These are phyloP conservation scores for Sturnus vulgaris DNA, from an alignment of 2,113 vertebrate species.

Conservation along the genomic window DNA sequence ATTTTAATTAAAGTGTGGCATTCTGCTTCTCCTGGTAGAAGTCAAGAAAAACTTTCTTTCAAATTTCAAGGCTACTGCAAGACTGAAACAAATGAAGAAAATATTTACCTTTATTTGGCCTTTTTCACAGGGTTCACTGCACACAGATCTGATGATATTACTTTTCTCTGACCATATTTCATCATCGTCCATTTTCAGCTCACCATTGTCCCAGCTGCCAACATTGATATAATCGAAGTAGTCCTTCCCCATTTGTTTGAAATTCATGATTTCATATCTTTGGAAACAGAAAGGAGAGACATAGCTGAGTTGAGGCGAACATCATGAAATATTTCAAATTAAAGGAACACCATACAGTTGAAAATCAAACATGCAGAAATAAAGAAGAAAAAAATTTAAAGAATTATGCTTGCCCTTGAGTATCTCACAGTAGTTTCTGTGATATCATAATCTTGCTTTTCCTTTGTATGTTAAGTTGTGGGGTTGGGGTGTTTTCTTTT, in stretches of 20 bases:
- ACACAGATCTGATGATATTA: conserved; percentile 89
- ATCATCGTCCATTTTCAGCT: conserved; percentile 92
- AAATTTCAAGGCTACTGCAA: background rate
- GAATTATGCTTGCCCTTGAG: background rate
- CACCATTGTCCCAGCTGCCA: conserved; percentile 96
- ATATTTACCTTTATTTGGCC: conserved; percentile 93
- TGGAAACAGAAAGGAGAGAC: conserved; percentile 47
- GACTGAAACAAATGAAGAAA: background rate
- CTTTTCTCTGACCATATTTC: conserved; percentile 94
- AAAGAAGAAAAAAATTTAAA: background rate
- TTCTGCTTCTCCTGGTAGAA: background rate
- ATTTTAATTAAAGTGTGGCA: background rate
- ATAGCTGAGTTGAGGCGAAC: background rate
- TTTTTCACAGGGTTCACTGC: conserved; percentile 97
- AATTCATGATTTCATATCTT: conserved; percentile 99
- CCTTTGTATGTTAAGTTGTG: background rate
- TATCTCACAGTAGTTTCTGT: background rate
- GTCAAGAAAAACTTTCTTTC: background rate
- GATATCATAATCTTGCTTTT: background rate
- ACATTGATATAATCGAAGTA: conserved; percentile 96
- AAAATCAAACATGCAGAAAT: background rate
- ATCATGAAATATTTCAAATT: background rate
- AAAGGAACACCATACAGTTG: background rate
- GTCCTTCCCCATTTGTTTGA: conserved; percentile 98
- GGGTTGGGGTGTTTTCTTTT: background rate